A percentile compares a stretch with the other conserved stretches of the same genome.
These are phyloP conservation scores for Tipula helvola DNA, from an alignment of 2,888 invertebrate genomes.

Conservation along the genomic window DNA sequence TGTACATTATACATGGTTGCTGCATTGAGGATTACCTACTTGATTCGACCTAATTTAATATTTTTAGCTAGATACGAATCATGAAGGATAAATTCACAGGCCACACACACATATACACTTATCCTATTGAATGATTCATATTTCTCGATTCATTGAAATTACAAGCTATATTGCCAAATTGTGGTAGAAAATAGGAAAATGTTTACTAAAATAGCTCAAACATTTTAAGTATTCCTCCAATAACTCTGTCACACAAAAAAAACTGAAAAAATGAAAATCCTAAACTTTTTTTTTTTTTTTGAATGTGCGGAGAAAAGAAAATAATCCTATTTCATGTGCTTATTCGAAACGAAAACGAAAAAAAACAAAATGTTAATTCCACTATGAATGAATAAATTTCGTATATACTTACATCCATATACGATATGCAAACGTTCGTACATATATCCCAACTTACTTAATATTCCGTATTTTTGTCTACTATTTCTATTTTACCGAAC, in stretches of 20 bases:
- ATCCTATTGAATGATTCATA: background rate
- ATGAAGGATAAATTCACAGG: background rate
- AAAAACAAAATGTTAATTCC: background rate
- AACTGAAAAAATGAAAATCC: background rate
- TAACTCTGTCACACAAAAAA: background rate
- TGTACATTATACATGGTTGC: background rate
- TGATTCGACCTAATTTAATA: background rate
- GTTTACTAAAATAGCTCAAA: background rate
- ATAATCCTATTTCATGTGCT: constrained; percentile 4
- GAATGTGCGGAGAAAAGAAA: background rate
- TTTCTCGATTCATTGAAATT: background rate
- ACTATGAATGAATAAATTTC: background rate
- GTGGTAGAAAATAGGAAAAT: background rate
- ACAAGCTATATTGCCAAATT: background rate
- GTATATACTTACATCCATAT: background rate
- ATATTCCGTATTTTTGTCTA: background rate
- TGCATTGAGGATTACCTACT: background rate
- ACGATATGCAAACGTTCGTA: background rate
- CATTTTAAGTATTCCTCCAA: background rate
- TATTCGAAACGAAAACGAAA: background rate
- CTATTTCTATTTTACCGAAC: background rate
- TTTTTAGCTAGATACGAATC: background rate
- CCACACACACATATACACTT: background rate
- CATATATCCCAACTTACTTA: background rate
- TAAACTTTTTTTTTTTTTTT: background rate